Conservation (phyloP, 2,888 invertebrate genomes). For the Homarus gammarus region DNA sequence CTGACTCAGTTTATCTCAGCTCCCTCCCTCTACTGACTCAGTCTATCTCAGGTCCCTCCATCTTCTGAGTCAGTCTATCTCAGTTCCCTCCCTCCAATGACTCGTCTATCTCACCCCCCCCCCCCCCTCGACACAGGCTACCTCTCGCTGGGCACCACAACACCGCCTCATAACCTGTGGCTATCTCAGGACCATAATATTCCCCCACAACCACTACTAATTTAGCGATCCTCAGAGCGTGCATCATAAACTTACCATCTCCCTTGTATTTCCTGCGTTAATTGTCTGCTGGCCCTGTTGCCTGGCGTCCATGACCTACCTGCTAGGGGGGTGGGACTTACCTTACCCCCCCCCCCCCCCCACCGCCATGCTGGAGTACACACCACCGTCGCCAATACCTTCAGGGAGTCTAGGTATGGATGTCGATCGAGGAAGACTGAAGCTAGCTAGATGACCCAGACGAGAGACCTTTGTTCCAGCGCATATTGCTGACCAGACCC, state of each 20-base stretch:
- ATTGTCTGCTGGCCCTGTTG: constrained; percentile 30
- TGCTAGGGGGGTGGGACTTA: neutral
- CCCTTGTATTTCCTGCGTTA: constrained; percentile 22
- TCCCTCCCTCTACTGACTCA: no score
- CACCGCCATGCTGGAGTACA: neutral
- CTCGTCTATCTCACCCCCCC: neutral
- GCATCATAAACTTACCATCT: constrained; percentile 35
- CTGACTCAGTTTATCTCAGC: no score
- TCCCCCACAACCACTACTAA: constrained; percentile 20
- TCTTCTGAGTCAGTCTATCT: no score
- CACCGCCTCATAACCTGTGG: neutral
- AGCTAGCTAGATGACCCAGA: neutral
- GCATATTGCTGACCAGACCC: constrained; percentile 2
- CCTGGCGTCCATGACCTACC: neutral
- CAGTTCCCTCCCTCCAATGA: neutral
- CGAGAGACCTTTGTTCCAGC: neutral
- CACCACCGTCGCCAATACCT: no score
- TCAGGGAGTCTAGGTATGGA: neutral
- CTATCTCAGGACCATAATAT: neutral
- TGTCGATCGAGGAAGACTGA: no score
- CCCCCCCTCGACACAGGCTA: neutral
- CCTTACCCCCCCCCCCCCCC: no score
- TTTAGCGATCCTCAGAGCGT: constrained; percentile 38
- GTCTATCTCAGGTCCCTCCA: no score
- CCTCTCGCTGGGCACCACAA: neutral